These are phyloP conservation scores for Gastracanthus pulcherrimus DNA, from an alignment of 2,888 invertebrate genomes.

Conservation along the genomic window DNA sequence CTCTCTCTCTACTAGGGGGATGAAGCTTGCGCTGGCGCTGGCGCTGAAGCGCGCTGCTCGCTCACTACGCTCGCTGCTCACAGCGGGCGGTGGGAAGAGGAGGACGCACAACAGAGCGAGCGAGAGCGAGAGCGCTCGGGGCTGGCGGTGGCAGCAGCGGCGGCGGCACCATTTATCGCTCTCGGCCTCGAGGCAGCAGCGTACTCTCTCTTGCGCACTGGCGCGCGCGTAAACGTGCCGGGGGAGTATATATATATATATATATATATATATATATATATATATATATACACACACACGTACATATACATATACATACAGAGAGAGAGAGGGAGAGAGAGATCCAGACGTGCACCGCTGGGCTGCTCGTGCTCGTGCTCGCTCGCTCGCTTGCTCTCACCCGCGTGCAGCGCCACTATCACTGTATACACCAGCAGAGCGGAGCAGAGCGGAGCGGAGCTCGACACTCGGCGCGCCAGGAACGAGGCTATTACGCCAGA, in stretches of 20 bases:
- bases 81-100: too few species aligned
- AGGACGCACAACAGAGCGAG: neutral
- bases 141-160: slow-evolving; percentile 57
- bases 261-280: too few species aligned
- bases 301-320: too few species aligned
- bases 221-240: slow-evolving; percentile 54
- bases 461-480: slow-evolving; percentile 53
- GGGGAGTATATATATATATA: too few species aligned
- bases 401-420: slow-evolving; percentile 23
- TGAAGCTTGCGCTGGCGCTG: slow-evolving; percentile 40
- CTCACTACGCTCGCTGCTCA: too few species aligned
- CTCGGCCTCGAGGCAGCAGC: slow-evolving; percentile 50
- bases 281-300: too few species aligned
- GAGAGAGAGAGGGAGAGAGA: too few species aligned
- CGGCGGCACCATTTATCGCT: slow-evolving; percentile 61
- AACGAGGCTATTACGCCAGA: slow-evolving; percentile 55
- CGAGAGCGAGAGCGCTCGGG: neutral
- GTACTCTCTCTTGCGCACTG: slow-evolving; percentile 46
- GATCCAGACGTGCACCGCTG: too few species aligned
- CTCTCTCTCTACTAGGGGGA: slow-evolving; percentile 11
- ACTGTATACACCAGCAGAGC: slow-evolving; percentile 26
- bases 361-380: slow-evolving; percentile 26
- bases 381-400: slow-evolving; percentile 21
- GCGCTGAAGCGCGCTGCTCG: slow-evolving; percentile 54
- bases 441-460: slow-evolving; percentile 34